Evolutionary conservation across 2,113 vertebrate species (phyloP).

Genomic region (Hystrix brachyura): DNA sequence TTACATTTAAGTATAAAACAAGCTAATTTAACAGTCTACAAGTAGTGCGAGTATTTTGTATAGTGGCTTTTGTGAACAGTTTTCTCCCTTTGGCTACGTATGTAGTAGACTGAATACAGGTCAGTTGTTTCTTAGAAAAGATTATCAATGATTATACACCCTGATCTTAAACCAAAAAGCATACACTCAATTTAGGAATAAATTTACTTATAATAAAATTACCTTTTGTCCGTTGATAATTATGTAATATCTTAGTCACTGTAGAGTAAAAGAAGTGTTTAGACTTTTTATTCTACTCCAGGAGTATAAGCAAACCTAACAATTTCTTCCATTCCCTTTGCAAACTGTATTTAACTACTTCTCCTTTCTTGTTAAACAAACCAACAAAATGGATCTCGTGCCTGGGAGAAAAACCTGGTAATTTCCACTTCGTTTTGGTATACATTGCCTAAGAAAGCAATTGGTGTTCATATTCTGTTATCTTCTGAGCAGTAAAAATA

Average conservation of each 20-base stretch:
- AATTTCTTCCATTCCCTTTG: not conserved
- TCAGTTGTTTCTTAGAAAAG: not conserved
- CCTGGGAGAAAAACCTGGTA: not conserved
- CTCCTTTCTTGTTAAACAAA: not conserved
- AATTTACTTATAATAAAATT: slow-evolving; percentile 39
- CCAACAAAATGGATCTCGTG: not conserved
- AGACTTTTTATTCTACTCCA: not conserved
- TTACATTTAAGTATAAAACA: not conserved
- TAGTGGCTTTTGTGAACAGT: not conserved
- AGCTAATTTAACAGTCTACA: not conserved
- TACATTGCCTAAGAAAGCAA: not conserved
- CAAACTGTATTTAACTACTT: not conserved
- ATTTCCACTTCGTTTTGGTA: not conserved
- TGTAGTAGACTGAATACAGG: not conserved
- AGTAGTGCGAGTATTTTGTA: not conserved
- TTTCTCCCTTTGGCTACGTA: not conserved
- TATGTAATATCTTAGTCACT: not conserved
- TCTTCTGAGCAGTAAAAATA: not conserved
- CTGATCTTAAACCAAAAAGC: slow-evolving; percentile 14
- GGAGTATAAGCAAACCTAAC: not conserved
- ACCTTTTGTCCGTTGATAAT: not conserved
- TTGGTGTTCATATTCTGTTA: not conserved
- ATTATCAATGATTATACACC: not conserved
- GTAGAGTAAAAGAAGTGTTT: not conserved
- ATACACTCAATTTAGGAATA: not conserved